Percentiles rank a stretch among this genome's conserved stretches.
These are phyloP conservation scores for Parnassius mnemosyne DNA, from an alignment of 2,888 invertebrate genomes.

Conservation along the genomic window DNA sequence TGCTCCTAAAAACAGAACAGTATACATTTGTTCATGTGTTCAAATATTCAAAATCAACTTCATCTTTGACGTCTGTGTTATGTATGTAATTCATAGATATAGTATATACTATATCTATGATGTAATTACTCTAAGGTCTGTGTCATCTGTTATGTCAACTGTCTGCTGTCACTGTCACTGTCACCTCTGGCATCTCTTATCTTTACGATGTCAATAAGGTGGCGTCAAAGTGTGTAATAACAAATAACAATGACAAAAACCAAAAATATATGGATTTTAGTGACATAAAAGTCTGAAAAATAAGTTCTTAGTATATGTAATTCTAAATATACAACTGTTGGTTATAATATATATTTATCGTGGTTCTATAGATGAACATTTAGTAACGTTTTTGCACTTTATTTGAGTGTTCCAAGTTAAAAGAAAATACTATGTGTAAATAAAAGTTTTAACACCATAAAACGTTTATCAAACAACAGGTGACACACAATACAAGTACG, in stretches of 20 bases:
- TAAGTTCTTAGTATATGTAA: conserved; percentile 11
- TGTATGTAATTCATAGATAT: no score
- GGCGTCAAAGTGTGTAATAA: conserved; percentile 31
- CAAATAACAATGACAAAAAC: conserved; percentile 31
- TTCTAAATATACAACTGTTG: conserved; percentile 24
- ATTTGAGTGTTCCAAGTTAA: conserved; percentile 12
- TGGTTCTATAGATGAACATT: conserved; percentile 11
- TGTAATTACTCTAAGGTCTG: no score
- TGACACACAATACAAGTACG: conserved; percentile 18
- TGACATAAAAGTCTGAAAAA: conserved; percentile 14
- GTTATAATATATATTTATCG: conserved; percentile 3
- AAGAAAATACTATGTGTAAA: background rate
- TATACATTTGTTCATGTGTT: no score
- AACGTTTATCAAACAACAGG: background rate
- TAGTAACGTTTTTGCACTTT: conserved; percentile 3
- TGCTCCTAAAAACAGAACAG: no score
- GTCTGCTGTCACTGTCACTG: conserved; percentile 21
- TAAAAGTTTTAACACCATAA: background rate
- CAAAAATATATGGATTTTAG: conserved; percentile 20
- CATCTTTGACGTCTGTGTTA: background rate
- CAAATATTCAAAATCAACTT: background rate
- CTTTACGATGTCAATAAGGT: background rate
- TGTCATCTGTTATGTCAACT: conserved; percentile 27
- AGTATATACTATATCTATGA: no score
- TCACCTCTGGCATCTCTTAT: no score